A percentile compares a stretch with the other conserved stretches of the same genome.
Evolutionary conservation across 2,888 invertebrate genomes (phyloP).

Genomic region (Philhelius pedissequus): DNA sequence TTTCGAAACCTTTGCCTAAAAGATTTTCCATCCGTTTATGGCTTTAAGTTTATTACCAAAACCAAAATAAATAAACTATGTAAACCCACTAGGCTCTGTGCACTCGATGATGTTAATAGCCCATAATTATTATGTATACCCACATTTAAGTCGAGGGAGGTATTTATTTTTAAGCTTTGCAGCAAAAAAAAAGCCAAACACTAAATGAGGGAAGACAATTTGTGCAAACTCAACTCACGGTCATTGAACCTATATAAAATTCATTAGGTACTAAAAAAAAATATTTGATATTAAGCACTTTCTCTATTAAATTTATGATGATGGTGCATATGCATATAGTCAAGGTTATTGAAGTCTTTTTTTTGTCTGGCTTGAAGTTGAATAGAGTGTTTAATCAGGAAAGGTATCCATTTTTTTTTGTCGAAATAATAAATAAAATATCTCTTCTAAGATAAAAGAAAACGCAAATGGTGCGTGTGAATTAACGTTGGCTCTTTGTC

Average conservation of each 20-base stretch:
- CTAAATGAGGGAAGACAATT: background rate
- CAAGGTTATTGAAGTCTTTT: background rate
- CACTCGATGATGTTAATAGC: background rate
- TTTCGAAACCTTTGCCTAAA: background rate
- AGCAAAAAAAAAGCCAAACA: background rate
- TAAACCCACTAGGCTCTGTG: background rate
- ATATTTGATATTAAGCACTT: background rate
- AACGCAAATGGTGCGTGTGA: conserved; percentile 59
- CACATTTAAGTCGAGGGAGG: background rate
- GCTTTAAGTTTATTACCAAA: background rate
- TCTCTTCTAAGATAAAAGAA: conserved; percentile 1
- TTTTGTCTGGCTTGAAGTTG: background rate
- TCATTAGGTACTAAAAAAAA: background rate
- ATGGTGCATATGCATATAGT: background rate
- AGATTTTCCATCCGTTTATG: background rate
- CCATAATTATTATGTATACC: background rate
- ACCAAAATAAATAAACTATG: background rate
- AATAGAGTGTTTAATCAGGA: background rate
- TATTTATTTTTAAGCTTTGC: background rate
- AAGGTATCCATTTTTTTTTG: background rate
- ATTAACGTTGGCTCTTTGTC: conserved; percentile 26
- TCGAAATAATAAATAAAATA: background rate
- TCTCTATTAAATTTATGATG: background rate
- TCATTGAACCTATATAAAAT: background rate
- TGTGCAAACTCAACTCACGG: background rate